Evolutionary conservation across 2,797 vertebrate genomes (phyloP), one percentile per base, ranked within the genome.

Genomic region (Sphenopsis melanotis): DNA sequence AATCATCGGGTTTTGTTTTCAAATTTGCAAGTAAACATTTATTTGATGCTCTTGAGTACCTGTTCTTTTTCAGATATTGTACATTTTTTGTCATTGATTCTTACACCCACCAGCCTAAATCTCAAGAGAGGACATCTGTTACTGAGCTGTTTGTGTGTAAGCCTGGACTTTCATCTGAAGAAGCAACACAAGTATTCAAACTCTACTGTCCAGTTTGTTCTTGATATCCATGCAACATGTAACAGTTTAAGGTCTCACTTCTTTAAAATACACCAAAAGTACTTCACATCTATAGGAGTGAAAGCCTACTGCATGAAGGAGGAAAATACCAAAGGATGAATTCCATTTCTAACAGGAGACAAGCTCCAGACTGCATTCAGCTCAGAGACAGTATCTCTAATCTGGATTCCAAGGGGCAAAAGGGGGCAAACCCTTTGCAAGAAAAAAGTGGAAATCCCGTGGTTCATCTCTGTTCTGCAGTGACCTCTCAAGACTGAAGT

Each of bases 1-100:
- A 83, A 65, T 83, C 6, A 47, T 41, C 21, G 5, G 19, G 12
- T 39, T 85, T 92, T 87, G 23, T 77, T 93, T 94, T 59, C 27
- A 64, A 49, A 80, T 60, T 70, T 85, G 19, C 34, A 92, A 76
- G 44, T 72, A 94, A 93, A 90, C 92, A 92, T 87, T 90, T 94
- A 69, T 66, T 77, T 87, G 12, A 46, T 37, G 12, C 12, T 74
- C 9, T 70, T 50, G 22, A 87, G 14, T 70, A 89, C 64, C 81
- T 93, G n/a, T 24, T 68, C 23, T 72, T 89, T 94, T 87, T 80
- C 49, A 83, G 36, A 63, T 70, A 70, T 8, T 80, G 20, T 74
- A 23, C 60, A 37, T 7, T 82, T 53, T 65, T 79, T 77, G 26
- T 63, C 52, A n/a, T 30, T n/a, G 34, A 68, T 77, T 85, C 41